Evolutionary conservation across 2,888 invertebrate genomes (phyloP).

Genomic region (Phragmatobia fuliginosa): DNA sequence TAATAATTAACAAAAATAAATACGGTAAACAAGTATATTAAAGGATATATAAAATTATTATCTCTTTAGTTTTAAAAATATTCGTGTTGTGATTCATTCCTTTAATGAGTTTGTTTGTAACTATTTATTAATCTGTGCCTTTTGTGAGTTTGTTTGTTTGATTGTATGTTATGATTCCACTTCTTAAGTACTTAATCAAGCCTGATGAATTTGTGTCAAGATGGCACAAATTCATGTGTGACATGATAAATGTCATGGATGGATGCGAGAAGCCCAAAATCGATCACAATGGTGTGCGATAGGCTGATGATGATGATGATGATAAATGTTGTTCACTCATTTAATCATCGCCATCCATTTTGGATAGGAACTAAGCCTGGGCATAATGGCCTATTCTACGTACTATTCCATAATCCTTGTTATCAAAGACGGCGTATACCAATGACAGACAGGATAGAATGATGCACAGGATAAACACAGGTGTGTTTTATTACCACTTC

Average conservation of each 20-base stretch:
- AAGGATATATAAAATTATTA: background rate
- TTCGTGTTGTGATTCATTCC: background rate
- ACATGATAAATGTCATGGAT: too few species aligned
- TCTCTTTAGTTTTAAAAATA: slow-evolving; percentile 6
- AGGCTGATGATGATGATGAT: too few species aligned
- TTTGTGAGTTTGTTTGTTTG: background rate
- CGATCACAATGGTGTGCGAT: too few species aligned
- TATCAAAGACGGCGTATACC: slow-evolving; percentile 22
- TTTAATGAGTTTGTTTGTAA: background rate
- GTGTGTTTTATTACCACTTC: slow-evolving; percentile 72
- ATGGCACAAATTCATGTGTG: too few species aligned
- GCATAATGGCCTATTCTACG: slow-evolving; percentile 21
- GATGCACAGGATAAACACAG: slow-evolving; percentile 57
- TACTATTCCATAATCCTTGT: slow-evolving; percentile 31
- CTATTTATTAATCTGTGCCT: too few species aligned
- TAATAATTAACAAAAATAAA: background rate
- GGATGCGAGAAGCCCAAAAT: too few species aligned
- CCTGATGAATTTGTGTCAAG: too few species aligned
- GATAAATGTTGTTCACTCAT: background rate
- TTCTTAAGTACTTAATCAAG: too few species aligned
- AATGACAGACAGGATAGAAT: slow-evolving; percentile 47
- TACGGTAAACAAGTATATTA: background rate
- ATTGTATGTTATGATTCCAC: too few species aligned
- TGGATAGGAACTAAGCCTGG: too few species aligned
- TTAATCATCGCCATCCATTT: background rate